Evolutionary conservation across 2,797 vertebrate species (phyloP).

Genomic region (Thaleichthys pacificus): DNA sequence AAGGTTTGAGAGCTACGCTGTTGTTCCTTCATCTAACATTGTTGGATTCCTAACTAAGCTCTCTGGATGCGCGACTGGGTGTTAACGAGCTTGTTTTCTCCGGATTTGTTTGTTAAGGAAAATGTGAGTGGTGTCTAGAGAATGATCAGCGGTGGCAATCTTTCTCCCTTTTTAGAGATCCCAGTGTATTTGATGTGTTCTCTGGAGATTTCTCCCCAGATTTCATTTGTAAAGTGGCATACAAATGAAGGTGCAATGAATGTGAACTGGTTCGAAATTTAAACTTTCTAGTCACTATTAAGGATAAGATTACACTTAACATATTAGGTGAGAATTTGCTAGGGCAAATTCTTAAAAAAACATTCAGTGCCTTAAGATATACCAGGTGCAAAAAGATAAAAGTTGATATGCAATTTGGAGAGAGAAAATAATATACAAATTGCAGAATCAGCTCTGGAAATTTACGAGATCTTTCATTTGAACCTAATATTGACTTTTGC

Average conservation of each 20-base stretch:
- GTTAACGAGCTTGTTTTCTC: conserved; percentile 1
- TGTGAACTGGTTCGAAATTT: conserved; percentile 37
- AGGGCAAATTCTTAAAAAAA: conserved; percentile 22
- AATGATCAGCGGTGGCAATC: conserved; percentile 14
- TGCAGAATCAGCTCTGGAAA: conserved; percentile 44
- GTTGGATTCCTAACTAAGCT: too few species aligned
- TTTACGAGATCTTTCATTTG: background rate
- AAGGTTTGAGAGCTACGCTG: too few species aligned
- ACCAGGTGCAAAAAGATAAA: conserved; percentile 59
- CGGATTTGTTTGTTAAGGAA: conserved; percentile 24
- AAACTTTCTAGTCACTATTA: conserved; percentile 34
- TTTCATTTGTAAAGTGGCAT: conserved; percentile 31
- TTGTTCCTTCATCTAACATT: too few species aligned
- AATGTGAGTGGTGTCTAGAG: conserved; percentile 9
- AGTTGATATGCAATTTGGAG: conserved; percentile 44
- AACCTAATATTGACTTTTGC: background rate
- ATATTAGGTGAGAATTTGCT: conserved; percentile 52
- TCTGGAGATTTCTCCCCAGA: conserved; percentile 16
- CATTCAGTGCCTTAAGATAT: conserved; percentile 51
- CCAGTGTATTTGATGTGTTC: conserved; percentile 20
- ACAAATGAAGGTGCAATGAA: conserved; percentile 36
- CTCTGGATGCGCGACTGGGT: background rate
- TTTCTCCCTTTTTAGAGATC: conserved; percentile 25
- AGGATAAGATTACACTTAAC: conserved; percentile 44
- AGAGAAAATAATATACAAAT: conserved; percentile 53